Evolutionary conservation across 2,888 invertebrate genomes (phyloP).

Genomic region (Noctua pronuba): DNA sequence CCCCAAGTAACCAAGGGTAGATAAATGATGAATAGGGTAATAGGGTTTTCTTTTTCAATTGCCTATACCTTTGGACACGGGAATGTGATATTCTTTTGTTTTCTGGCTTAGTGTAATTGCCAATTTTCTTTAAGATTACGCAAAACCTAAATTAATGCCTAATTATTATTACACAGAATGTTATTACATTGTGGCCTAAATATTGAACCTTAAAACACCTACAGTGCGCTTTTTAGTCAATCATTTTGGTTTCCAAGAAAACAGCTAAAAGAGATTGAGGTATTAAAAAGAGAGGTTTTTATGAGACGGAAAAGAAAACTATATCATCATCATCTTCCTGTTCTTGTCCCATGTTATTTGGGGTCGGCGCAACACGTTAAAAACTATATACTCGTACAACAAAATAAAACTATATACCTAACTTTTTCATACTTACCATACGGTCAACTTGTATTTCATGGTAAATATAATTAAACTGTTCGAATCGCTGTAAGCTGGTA

Average conservation of each 20-base stretch:
- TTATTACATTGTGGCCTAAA: background rate
- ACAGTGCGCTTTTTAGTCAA: background rate
- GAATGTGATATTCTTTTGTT: background rate
- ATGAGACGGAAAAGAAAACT: background rate
- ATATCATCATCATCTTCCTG: background rate
- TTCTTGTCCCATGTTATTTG: too few species aligned
- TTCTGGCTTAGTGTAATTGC: too few species aligned
- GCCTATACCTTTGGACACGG: background rate
- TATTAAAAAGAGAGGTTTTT: background rate
- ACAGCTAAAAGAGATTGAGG: background rate
- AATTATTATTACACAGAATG: background rate
- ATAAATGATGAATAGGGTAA: conserved; percentile 3
- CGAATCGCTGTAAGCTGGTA: background rate
- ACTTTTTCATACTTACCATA: background rate
- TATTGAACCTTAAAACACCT: background rate
- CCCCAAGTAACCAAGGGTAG: background rate
- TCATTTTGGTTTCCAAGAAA: background rate
- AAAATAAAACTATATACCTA: background rate
- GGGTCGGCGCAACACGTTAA: too few species aligned
- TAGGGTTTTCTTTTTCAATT: background rate
- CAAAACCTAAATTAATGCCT: background rate
- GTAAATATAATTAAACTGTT: conserved; percentile 8
- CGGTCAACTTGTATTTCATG: background rate
- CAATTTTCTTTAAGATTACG: background rate
- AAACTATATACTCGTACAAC: too few species aligned